These are phyloP conservation scores for Steatocranus sp. DNA, from an alignment of 2,797 vertebrate species.

Conservation along the genomic window DNA sequence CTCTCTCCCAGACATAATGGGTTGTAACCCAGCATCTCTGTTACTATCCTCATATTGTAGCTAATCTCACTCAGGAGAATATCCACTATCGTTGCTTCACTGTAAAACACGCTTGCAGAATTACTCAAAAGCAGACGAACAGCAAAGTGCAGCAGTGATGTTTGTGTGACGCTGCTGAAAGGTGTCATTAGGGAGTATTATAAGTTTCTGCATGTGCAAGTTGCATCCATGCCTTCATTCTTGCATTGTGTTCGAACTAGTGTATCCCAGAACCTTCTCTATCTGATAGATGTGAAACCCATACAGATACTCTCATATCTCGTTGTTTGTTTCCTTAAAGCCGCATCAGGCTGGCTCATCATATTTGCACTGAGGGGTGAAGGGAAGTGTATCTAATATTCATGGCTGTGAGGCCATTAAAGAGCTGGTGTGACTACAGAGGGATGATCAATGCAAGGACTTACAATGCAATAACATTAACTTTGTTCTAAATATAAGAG, in stretches of 20 bases:
- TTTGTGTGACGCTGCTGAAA: neutral
- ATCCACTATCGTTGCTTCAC: neutral
- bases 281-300: neutral
- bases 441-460: conserved; percentile 49
- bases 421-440: conserved; percentile 64
- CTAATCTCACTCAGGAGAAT: conserved; percentile 43
- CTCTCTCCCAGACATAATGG: conserved; percentile 50
- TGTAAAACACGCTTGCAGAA: neutral
- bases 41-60: conserved; percentile 30
- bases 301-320: conserved; percentile 7
- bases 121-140: neutral
- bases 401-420: conserved; percentile 75
- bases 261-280: neutral
- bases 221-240: neutral
- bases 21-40: conserved; percentile 37
- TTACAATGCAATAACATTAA: conserved; percentile 36
- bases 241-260: neutral
- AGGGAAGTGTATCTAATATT: conserved; percentile 81
- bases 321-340: conserved; percentile 35
- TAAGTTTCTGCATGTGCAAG: neutral
- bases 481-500: conserved; percentile 7
- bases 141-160: neutral
- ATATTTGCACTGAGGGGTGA: conserved; percentile 52
- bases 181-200: neutral
- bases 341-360: conserved; percentile 62